Base-by-base conservation (phyloP, 1,140 invertebrate genomes). In the Odontomachus brunneus region DNA sequence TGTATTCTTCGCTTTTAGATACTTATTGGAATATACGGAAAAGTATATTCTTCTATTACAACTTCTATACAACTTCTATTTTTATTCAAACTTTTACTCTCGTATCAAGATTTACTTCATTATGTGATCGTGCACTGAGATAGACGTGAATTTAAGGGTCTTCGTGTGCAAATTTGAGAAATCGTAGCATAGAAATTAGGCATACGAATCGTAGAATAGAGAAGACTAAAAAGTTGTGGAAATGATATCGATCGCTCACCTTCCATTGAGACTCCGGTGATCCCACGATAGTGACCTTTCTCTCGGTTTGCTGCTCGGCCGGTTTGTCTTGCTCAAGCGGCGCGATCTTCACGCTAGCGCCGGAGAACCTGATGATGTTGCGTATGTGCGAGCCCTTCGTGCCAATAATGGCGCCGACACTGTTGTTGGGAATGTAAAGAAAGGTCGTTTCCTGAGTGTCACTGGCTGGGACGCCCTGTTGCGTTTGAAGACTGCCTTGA, bases 241-340 rank as follows among this genome's bases (percentile, higher is more conserved):
- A 29, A 53, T 51, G 1, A 49, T 3, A 38, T 29, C 14, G 11
- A 71, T 17, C 3, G 48, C 66, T 83, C 74, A 98, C 97, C 96
- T 99, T 99, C 98, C 98, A 99, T 92, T 99, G 98, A 63, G 98
- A 97, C 94, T 99, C 98, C 0, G 98, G 97, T 92, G 96, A 98
- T 88, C 98, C 98, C 75, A 98, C 96, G 89, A 99, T 98, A 62
- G 98, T 99, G 44, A 99, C 98, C 94, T 98, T 98, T 85, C 98
- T 96, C 94, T 99, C 98, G 65, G 96, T 96, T 90, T 96, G 96
- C 80, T 96, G 95, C 57, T 95, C 95, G 60, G 94, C 95, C 65
- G 95, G 96, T 90, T 97, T 97, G 85, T 97, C 97, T 90, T 96
- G 96, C 90, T 98, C 97, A 26, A 97, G 94, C 0, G 97, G 97